Evolutionary conservation across 2,888 invertebrate genomes (phyloP), one percentile per base, ranked within the genome.

Genomic region (Tipula lateralis): DNA sequence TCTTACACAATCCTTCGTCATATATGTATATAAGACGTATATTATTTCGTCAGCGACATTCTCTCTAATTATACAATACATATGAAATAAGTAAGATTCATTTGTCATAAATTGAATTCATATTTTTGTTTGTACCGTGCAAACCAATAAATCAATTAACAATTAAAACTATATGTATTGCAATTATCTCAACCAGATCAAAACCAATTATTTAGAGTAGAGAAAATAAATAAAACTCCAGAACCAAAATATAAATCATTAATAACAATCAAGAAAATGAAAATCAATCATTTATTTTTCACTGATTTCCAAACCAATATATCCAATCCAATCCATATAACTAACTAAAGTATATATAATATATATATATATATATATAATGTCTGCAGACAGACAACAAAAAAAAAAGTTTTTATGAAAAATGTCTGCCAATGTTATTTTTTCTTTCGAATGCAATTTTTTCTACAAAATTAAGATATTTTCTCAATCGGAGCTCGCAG

Each of bases 261-360:
- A 66, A 66, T 66, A 66, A 66, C 66, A 66, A 66, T 66, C 66
- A 66, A 66, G 66, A 66, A 66, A 66, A 66, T 66, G 66, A 66
- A 66, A 66, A 66, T 66, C 66, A 66, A 66, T 66, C 66, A 66
- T 24, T 66, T 66, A 66, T 19, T 66, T 66, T 66, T 66, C 66
- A 66, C 9, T 66, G 66, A 66, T 66, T 66, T 66, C 24, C 66
- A 66, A 66, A 66, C 19, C 66, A 66, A 66, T 66, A 66, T 24
- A 24, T 66, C 19, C 19, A 24, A 66, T 66, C 24, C 66, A 66
- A 66, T 66, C 66, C 66, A 66, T 13, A 39, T 13, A 39, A 13
- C 39, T 3, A 39, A 39, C 39, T 13, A 39, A 39, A 12, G 1
- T 39, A 39, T 13, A 3, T 39, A 39, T 13, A n/a, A n/a, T n/a